Percentiles rank a stretch among this genome's conserved stretches.
These are phyloP conservation scores for Dryobota labecula DNA, from an alignment of 2,888 invertebrate species.

Conservation along the genomic window DNA sequence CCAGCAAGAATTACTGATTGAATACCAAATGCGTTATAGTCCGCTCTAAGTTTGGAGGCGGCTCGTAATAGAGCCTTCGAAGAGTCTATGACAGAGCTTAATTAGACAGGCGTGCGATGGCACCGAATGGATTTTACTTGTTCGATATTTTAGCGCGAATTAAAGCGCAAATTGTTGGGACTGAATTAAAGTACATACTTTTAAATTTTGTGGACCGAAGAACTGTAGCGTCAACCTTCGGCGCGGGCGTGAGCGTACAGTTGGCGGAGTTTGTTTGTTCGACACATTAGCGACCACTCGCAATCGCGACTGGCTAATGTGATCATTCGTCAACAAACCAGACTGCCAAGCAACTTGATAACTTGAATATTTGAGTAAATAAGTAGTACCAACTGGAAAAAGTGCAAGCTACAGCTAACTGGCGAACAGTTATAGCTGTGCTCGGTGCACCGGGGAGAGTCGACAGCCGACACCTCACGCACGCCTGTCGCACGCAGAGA, in stretches of 20 bases:
- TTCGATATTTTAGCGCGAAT: slow-evolving; percentile 82
- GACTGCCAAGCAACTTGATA: slow-evolving; percentile 28
- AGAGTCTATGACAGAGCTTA: slow-evolving; percentile 90
- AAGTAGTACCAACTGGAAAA: slow-evolving; percentile 29
- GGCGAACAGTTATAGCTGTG: slow-evolving; percentile 19
- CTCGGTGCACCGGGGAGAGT: slow-evolving; percentile 71
- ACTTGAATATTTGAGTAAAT: slow-evolving; percentile 33
- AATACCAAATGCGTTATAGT: slow-evolving; percentile 88
- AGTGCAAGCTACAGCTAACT: slow-evolving; percentile 31
- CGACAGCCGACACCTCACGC: slow-evolving; percentile 73
- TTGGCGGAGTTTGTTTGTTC: slow-evolving; percentile 73
- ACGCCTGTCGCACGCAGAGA: slow-evolving; percentile 75
- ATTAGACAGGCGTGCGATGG: slow-evolving; percentile 89
- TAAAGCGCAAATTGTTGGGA: slow-evolving; percentile 77
- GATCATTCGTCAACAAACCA: slow-evolving; percentile 51
- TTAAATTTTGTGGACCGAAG: slow-evolving; percentile 75
- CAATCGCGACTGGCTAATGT: slow-evolving; percentile 49
- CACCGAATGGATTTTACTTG: slow-evolving; percentile 90
- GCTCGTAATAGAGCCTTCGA: slow-evolving; percentile 90
- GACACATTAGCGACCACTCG: slow-evolving; percentile 70
- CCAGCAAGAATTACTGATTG: slow-evolving; percentile 78
- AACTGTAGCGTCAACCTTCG: slow-evolving; percentile 63
- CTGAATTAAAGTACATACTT: slow-evolving; percentile 67
- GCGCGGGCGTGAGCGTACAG: slow-evolving; percentile 66
- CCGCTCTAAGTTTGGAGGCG: slow-evolving; percentile 88